Evolutionary conservation across 2,888 invertebrate species (phyloP), one percentile per base, ranked within the genome.

Genomic region (Rhagonycha fulva): DNA sequence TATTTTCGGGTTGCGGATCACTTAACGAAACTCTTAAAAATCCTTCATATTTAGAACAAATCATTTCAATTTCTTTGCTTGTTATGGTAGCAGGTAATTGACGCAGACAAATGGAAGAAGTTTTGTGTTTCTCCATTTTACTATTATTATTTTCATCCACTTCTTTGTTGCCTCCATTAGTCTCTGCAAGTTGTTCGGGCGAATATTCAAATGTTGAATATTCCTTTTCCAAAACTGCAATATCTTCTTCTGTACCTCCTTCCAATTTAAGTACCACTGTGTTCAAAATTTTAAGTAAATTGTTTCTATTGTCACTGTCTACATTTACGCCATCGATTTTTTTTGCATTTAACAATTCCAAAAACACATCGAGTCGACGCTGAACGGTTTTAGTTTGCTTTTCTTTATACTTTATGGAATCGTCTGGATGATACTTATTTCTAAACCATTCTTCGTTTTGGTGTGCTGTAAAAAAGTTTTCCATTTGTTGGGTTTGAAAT

Each of bases 401-500:
- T 19, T 96, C 95, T 87, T 95, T 96, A 74, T 96, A 90, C 87
- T 95, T 97, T 28, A 95, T 91, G 71, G 96, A 96, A 85, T 99
- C 98, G 88, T 98, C 97, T 4, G 99, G 99, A 88, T 99, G 99
- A 86, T 99, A 99, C 90, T 99, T 99, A 83, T 95, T 93, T 89
- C 98, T 97, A 92, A 99, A 99, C 99, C 99, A 99, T 94, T 99
- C 99, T 89, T 99, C 99, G 85, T 99, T 99, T 89, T 99, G 99
- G 90, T 99, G 99, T 67, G 96, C 95, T 84, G 98, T 95, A 89
- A 99, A 99, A 90, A 99, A 99, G 87, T 99, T 98, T 89, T 98
- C 98, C 73, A 99, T 92, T 87, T 99, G 99, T 87, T 98, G 97
- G 71, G 97, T 91, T 84, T 96, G 95, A 88, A 98, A 99, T 85